These are phyloP conservation scores for Prinia subflava DNA, from an alignment of 2,113 vertebrate species.

Conservation along the genomic window DNA sequence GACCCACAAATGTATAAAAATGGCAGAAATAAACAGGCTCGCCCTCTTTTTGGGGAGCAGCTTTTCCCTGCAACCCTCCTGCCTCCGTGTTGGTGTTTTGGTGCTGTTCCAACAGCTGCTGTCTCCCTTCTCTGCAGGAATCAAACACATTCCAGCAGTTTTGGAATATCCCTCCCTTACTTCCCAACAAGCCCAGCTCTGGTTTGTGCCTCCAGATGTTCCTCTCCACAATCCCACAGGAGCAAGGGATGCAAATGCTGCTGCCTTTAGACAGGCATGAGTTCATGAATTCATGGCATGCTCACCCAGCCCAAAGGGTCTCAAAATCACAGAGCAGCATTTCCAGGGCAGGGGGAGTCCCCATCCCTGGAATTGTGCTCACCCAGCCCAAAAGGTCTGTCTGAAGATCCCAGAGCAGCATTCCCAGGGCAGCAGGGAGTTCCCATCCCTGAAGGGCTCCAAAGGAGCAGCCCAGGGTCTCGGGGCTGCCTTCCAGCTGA, in stretches of 20 bases:
- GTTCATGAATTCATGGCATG: fast-evolving
- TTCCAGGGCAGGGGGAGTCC: neutral
- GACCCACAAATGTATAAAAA: no score
- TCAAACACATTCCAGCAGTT: neutral
- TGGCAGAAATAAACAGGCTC: no score
- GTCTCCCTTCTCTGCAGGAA: neutral
- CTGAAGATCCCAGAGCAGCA: neutral
- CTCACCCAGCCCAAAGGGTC: neutral
- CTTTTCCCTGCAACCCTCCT: no score
- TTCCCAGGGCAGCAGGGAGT: neutral
- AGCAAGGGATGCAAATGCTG: neutral
- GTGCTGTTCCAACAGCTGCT: no score
- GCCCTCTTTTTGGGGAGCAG: no score
- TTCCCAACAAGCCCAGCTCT: neutral
- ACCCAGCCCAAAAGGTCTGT: neutral
- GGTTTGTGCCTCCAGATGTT: neutral
- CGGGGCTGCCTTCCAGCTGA: neutral
- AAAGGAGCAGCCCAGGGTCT: neutral
- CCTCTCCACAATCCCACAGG: no score
- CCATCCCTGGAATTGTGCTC: no score
- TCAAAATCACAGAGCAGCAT: no score
- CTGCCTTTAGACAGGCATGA: neutral
- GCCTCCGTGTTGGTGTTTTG: no score
- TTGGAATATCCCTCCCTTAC: fast-evolving
- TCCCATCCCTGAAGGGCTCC: neutral